These are phyloP conservation scores for Arvicanthis niloticus DNA, from an alignment of 2,113 vertebrate species.

Conservation along the genomic window DNA sequence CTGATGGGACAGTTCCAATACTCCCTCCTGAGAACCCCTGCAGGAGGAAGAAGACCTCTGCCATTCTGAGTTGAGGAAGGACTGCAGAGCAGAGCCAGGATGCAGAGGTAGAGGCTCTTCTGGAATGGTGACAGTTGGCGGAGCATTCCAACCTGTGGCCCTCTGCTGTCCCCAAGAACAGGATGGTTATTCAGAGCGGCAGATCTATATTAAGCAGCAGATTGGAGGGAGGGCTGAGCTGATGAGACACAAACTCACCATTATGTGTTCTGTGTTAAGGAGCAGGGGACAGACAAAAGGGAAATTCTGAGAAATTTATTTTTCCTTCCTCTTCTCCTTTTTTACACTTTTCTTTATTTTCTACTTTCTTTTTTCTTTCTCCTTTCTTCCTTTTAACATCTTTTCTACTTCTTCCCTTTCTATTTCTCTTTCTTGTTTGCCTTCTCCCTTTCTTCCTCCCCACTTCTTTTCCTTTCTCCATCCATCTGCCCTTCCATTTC, in stretches of 20 bases:
- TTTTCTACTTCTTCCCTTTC: neutral
- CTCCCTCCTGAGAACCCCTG: neutral
- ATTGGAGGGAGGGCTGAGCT: constrained; percentile 72
- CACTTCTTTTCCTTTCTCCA: too few relatives aligned
- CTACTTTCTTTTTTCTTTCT: neutral
- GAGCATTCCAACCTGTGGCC: constrained; percentile 84
- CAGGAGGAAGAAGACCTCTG: fast-evolving
- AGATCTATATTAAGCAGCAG: constrained; percentile 86
- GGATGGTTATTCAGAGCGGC: constrained; percentile 88
- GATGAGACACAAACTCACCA: constrained; percentile 51
- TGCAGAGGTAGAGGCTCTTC: constrained; percentile 70
- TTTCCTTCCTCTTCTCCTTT: neutral
- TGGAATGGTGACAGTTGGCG: constrained; percentile 80
- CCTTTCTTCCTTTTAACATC: too few relatives aligned
- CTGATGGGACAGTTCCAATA: constrained; percentile 49
- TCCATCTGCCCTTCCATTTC: neutral
- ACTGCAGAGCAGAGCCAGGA: neutral
- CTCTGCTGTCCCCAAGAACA: constrained; percentile 87
- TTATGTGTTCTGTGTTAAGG: constrained; percentile 28
- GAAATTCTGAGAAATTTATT: neutral
- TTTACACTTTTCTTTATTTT: neutral
- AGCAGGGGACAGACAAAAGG: constrained; percentile 54
- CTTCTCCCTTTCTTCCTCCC: neutral
- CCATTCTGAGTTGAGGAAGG: neutral
- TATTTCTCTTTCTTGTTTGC: neutral